These are phyloP conservation scores for Neomorphus geoffroyi DNA, from an alignment of 2,797 vertebrate genomes.

Conservation along the genomic window DNA sequence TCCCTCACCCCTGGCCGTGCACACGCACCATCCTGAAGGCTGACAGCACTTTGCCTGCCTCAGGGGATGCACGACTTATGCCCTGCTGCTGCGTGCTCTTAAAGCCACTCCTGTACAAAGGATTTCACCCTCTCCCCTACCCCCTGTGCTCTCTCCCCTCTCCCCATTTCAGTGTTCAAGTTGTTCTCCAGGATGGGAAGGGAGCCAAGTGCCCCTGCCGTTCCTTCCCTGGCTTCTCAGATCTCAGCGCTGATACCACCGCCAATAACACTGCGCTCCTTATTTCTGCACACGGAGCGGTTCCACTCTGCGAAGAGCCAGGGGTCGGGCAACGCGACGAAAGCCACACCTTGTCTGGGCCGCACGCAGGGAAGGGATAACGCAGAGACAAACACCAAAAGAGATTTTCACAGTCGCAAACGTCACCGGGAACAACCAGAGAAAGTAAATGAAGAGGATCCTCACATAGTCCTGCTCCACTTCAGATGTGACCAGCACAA, in stretches of 20 bases:
- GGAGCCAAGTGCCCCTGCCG: neutral
- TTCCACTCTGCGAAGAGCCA: neutral
- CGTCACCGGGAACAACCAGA: neutral
- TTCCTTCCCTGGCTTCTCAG: neutral
- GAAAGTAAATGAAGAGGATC: neutral
- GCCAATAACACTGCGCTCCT: neutral
- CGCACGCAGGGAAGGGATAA: neutral
- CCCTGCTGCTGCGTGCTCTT: neutral
- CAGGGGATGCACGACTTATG: neutral
- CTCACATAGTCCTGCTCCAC: neutral
- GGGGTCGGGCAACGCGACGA: neutral
- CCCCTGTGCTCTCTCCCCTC: neutral
- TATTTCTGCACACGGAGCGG: neutral
- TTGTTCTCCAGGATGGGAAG: neutral
- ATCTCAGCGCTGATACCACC: neutral
- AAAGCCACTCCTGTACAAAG: neutral
- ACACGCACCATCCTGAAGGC: neutral
- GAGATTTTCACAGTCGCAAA: neutral
- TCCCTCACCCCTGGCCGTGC: slow-evolving; percentile 32
- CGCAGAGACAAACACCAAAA: neutral
- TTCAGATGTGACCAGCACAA: neutral
- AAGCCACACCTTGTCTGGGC: neutral
- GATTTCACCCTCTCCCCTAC: neutral
- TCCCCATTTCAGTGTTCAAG: neutral
- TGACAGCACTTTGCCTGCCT: neutral